Conservation (phyloP, 2,113 vertebrate genomes). For the human region DNA sequence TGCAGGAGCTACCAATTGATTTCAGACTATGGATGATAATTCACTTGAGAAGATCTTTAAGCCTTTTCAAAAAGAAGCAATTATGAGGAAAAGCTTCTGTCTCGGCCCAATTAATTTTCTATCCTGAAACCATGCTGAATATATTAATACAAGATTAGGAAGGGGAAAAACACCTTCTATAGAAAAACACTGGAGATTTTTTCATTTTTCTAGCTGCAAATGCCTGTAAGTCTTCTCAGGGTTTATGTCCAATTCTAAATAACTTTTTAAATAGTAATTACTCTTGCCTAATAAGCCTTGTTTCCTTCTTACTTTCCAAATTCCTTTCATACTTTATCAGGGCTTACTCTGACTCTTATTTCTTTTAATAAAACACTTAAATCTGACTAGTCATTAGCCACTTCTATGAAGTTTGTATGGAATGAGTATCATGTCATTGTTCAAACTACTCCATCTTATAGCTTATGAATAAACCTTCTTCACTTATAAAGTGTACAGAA, state of each 20-base stretch:
- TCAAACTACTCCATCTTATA: neutral
- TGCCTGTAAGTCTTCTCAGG: neutral
- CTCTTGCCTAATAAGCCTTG: neutral
- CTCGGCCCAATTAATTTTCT: slow-evolving; percentile 79
- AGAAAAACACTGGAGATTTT: slow-evolving; percentile 36
- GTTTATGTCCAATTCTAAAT: slow-evolving; percentile 20
- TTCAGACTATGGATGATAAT: slow-evolving; percentile 77
- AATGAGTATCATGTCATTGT: neutral
- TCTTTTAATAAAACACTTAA: neutral
- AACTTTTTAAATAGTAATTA: slow-evolving; percentile 37
- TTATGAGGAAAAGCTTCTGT: slow-evolving; percentile 73
- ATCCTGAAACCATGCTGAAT: slow-evolving; percentile 75
- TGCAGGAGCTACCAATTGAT: slow-evolving; percentile 51
- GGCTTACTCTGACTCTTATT: neutral
- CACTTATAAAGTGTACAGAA: neutral
- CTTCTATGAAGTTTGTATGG: neutral
- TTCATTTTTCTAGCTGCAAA: slow-evolving; percentile 40
- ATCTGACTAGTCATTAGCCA: neutral
- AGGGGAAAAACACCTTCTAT: neutral
- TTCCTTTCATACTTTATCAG: slow-evolving; percentile 18
- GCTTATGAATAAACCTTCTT: neutral
- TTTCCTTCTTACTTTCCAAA: slow-evolving; percentile 16
- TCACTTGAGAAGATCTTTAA: slow-evolving; percentile 79
- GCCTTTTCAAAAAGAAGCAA: slow-evolving; percentile 76
- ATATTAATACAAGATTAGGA: slow-evolving; percentile 72